Evolutionary conservation across 2,113 vertebrate genomes (phyloP), one percentile per base, ranked within the genome.

Genomic region (Pterocles gutturalis): DNA sequence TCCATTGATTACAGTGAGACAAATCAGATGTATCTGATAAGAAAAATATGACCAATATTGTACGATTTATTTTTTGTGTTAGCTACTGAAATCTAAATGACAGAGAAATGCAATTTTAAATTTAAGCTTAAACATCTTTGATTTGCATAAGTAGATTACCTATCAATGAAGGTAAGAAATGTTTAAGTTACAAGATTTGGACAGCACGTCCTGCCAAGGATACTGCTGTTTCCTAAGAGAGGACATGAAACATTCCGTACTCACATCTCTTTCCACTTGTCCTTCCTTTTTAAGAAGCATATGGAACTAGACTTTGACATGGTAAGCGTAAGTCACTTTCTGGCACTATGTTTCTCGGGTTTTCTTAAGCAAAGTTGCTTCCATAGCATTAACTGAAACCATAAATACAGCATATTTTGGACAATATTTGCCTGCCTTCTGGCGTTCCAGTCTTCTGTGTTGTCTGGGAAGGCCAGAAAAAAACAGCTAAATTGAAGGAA

Each of bases 1-100:
- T 58, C 3, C 29, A 49, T 3, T 66, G 20, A 48, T 41, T 78
- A 31, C 8, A 62, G 7, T 54, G 19, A 61, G 25, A 69, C 1
- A 48, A n/a, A 55, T 38, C 9, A 72, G 61, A 55, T 31, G 2
- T 7, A 69, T 11, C 21, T 0, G 0, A 70, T 33, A 7, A 31
- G 22, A 77, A 70, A 83, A 69, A 33, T 16, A 1, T 16, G 10
- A 34, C 7, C 2, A 55, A 71, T 41, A 48, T 7, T 70, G 10
- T 14, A 66, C 2, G 4, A 2, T 24, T 34, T 13, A 2, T 19
- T 18, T 61, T 34, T 29, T 62, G 3, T 41, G 18, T 31, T 34
- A 62, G 70, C 43, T 45, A 20, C 13, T 71, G 33, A 87, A 78
- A 81, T 31, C 20, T 22, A 84, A 38, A 6, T 18, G 5, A 75